phyloP scores from a whole-genome alignment of 2,888 invertebrate genomes.

The Nasonia oneida region DNA sequence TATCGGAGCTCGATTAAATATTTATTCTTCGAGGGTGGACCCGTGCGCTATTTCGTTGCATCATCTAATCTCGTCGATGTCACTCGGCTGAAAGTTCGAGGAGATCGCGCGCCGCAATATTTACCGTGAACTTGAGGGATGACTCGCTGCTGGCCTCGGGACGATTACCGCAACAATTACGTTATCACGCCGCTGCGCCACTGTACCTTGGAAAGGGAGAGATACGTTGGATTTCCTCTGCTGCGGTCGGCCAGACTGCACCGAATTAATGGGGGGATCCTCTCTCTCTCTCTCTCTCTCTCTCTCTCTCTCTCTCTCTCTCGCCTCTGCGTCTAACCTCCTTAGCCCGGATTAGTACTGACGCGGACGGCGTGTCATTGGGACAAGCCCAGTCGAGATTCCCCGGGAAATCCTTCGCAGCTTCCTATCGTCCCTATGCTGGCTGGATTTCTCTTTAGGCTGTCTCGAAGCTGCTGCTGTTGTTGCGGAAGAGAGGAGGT shows the following conservation, averaged over 20 bases:
- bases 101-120: not conserved
- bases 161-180: constrained; percentile 54
- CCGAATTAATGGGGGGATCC: constrained; percentile 71
- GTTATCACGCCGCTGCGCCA: constrained; percentile 43
- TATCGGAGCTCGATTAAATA: not conserved
- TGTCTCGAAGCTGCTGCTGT: not conserved
- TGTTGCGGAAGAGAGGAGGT: not conserved
- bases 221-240: constrained; percentile 62
- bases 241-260: constrained; percentile 60
- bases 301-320: constrained; percentile 61
- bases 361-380: constrained; percentile 65
- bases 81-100: not conserved
- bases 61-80: too few species aligned
- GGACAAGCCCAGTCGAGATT: constrained; percentile 68
- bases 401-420: constrained; percentile 63
- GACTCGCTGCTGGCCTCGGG: not conserved
- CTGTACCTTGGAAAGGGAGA: not conserved
- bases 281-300: constrained; percentile 45
- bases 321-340: constrained; percentile 66
- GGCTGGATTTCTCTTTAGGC: not conserved
- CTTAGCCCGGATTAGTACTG: constrained; percentile 73
- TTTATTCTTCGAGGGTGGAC: not conserved
- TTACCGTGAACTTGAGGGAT: constrained; percentile 37
- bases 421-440: constrained; percentile 7
- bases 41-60: too few species aligned